Conservation (phyloP, 2,113 vertebrate genomes). For the Mobula birostris region DNA sequence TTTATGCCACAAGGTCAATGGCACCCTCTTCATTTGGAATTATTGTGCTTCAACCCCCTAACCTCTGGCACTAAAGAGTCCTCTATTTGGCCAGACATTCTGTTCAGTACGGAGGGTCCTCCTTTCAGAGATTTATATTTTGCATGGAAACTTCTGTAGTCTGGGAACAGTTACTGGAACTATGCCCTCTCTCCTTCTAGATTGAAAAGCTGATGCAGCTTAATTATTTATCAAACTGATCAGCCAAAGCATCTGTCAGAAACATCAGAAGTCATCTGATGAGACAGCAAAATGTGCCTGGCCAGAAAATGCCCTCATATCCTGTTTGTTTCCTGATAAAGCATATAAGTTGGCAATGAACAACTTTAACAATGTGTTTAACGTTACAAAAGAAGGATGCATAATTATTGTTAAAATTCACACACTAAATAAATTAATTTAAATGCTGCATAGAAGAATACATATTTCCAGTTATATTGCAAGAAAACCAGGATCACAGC, state of each 20-base stretch:
- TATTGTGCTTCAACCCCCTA: conserved; percentile 58
- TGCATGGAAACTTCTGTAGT: not conserved
- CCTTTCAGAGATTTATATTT: conserved; percentile 76
- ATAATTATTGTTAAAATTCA: not conserved
- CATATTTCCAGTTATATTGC: not conserved
- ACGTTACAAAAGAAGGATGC: not conserved
- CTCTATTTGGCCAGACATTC: conserved; percentile 70
- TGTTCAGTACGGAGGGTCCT: conserved; percentile 75
- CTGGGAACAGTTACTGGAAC: conserved; percentile 41
- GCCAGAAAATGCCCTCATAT: not conserved
- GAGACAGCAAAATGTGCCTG: conserved; percentile 39
- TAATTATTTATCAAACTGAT: conserved; percentile 45
- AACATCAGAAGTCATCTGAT: conserved; percentile 44
- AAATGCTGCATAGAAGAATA: not conserved
- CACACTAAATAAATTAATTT: not conserved
- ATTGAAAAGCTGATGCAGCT: conserved; percentile 46
- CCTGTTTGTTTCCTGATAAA: not conserved
- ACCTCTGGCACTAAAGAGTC: conserved; percentile 58
- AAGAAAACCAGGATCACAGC: not conserved
- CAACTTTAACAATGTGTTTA: not conserved
- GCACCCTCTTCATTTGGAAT: conserved; percentile 53
- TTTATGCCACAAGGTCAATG: conserved; percentile 66
- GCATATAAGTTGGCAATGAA: not conserved
- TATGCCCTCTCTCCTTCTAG: not conserved
- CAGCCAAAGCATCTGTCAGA: conserved; percentile 42